Conservation (phyloP, 2,888 invertebrate species). For the Xanthia togata region DNA sequence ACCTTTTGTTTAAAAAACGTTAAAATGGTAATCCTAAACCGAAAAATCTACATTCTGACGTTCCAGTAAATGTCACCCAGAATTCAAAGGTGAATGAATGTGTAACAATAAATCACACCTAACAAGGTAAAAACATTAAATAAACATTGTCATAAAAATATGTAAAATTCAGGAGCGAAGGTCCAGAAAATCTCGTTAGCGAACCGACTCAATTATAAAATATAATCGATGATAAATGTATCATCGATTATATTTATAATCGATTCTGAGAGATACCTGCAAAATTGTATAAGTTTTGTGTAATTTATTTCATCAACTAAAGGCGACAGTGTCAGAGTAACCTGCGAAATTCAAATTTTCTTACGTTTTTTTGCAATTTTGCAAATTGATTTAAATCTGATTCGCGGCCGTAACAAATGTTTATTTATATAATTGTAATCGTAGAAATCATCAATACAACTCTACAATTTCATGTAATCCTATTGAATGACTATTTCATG, state of each 20-base stretch:
- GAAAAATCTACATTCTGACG: constrained; percentile 2
- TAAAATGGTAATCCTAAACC: not conserved
- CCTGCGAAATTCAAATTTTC: too few relatives aligned
- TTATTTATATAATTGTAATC: too few relatives aligned
- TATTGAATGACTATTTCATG: too few relatives aligned
- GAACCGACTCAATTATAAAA: not conserved
- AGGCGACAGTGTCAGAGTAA: too few relatives aligned
- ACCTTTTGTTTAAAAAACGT: not conserved
- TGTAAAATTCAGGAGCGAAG: not conserved
- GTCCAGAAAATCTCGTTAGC: not conserved
- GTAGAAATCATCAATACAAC: too few relatives aligned
- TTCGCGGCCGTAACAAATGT: too few relatives aligned
- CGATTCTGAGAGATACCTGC: not conserved
- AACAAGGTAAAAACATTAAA: constrained; percentile 6
- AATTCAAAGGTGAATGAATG: constrained; percentile 18
- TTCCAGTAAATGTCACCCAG: constrained; percentile 7
- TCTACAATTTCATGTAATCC: too few relatives aligned
- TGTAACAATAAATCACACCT: constrained; percentile 42
- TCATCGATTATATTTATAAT: too few relatives aligned
- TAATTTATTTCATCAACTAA: not conserved
- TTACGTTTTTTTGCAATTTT: too few relatives aligned
- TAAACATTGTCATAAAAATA: not conserved
- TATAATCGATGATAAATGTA: not conserved
- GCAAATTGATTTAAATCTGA: too few relatives aligned
- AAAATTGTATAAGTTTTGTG: not conserved